These are phyloP conservation scores for Recurvirostra avosetta DNA, from an alignment of 2,113 vertebrate genomes.

Conservation along the genomic window DNA sequence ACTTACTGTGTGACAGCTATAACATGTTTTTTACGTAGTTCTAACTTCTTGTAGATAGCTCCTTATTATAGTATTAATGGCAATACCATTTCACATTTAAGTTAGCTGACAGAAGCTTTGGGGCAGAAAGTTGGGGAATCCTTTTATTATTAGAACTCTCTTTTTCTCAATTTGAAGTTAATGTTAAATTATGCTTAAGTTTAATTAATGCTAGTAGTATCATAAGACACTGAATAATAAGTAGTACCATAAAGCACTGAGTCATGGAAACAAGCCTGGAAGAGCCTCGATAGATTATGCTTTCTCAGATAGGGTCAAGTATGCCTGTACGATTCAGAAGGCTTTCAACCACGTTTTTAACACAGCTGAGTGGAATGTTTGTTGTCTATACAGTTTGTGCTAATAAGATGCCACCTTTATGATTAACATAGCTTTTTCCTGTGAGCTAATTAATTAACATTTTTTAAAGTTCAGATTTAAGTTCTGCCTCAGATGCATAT, in stretches of 20 bases:
- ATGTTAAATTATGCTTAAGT: background rate
- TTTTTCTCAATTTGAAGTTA: background rate
- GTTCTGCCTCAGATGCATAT: background rate
- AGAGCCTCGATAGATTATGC: background rate
- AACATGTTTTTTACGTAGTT: background rate
- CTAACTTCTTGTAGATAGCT: background rate
- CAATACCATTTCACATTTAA: background rate
- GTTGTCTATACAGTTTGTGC: background rate
- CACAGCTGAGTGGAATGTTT: background rate
- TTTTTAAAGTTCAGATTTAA: conserved; percentile 49
- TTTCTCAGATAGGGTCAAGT: background rate
- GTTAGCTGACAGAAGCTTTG: background rate
- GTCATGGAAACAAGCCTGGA: background rate
- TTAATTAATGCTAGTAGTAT: background rate
- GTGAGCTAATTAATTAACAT: conserved; percentile 8
- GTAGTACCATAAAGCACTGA: background rate
- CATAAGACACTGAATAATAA: background rate
- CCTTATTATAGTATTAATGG: background rate
- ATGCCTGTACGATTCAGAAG: background rate
- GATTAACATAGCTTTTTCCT: background rate
- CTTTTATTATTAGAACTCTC: background rate
- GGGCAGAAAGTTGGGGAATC: background rate
- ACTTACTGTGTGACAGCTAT: background rate
- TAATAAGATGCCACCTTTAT: background rate
- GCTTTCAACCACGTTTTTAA: background rate